Base-by-base conservation (phyloP, 2,113 vertebrate genomes). In the Podarcis muralis region DNA sequence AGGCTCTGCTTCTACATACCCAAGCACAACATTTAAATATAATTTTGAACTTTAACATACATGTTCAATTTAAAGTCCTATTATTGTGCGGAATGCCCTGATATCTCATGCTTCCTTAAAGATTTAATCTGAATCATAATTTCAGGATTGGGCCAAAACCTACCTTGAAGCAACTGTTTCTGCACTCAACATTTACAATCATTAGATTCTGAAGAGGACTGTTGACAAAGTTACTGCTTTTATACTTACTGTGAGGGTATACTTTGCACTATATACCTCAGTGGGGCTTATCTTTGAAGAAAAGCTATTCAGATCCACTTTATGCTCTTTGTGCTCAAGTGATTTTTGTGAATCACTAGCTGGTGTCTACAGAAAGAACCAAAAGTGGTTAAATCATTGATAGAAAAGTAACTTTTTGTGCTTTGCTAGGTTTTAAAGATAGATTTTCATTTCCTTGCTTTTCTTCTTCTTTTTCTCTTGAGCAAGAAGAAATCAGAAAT, bases 321-420 rank as follows among this genome's bases (percentile, higher is more conserved):
- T n/a, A 76, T 11, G 18, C 27, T 11, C 32, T 87, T 22, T 35
- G 76, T 12, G 87, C 75, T 57, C 37, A 72, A 0, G 2, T 86
- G 22, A 79, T 65, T 16, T 6, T 9, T 77, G 32, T 37, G 15
- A 79, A 76, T 68, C 32, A 25, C 32, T 75, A n/a, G 43, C 30
- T 23, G 11, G 0, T 68, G 89, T 37, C 40, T 0, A 0, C 2
- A 6, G 1, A 30, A 18, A 8, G 4, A 0, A 13, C 1, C 9
- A 37, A 87, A 30, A 20, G 35, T 25, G 62, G 48, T 74, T 30
- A 4, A 77, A 65, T 74, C 48, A 68, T 32, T 57, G 22, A 74
- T 85, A 30, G 7, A 53, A 91, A 23, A 30, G 66, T 4, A 11
- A 7, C 1, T 16, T 23, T 65, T n/a, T 35, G 23, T 35, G n/a